Evolutionary conservation across 1,140 invertebrate species (phyloP).

Genomic region (Drosophila ironensis): DNA sequence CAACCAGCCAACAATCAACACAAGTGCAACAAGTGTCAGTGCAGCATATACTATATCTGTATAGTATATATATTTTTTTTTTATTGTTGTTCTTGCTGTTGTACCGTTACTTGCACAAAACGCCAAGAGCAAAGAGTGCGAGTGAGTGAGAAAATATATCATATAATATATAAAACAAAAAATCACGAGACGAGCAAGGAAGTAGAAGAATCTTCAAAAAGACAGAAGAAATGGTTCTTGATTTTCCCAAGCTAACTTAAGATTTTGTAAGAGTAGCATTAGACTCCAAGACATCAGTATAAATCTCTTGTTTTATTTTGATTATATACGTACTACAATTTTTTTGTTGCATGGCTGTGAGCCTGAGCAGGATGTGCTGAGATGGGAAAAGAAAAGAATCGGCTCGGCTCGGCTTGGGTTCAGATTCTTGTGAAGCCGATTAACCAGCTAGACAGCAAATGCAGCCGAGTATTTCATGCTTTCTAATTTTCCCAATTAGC

Average conservation of each 20-base stretch:
- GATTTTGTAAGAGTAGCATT: too few relatives aligned
- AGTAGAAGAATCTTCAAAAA: conserved; percentile 47
- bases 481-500: conserved; percentile 80
- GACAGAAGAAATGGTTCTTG: conserved; percentile 30
- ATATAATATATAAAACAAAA: conserved; percentile 14
- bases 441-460: conserved; percentile 60
- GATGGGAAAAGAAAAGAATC: neutral
- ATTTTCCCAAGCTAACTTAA: neutral
- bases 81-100: conserved; percentile 47
- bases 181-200: conserved; percentile 4
- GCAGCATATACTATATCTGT: too few relatives aligned
- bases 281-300: too few relatives aligned
- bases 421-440: conserved; percentile 44
- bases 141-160: neutral
- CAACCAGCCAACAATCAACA: neutral
- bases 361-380: neutral
- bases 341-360: neutral
- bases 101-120: conserved; percentile 53
- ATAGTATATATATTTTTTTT: conserved; percentile 42
- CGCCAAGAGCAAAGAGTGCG: neutral
- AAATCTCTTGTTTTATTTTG: neutral
- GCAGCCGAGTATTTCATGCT: conserved; percentile 71
- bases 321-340: neutral
- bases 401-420: neutral
- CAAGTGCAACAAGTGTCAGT: conserved; percentile 50